Evolutionary conservation across 2,797 vertebrate genomes (phyloP).

Genomic region (Harpagifer antarcticus): DNA sequence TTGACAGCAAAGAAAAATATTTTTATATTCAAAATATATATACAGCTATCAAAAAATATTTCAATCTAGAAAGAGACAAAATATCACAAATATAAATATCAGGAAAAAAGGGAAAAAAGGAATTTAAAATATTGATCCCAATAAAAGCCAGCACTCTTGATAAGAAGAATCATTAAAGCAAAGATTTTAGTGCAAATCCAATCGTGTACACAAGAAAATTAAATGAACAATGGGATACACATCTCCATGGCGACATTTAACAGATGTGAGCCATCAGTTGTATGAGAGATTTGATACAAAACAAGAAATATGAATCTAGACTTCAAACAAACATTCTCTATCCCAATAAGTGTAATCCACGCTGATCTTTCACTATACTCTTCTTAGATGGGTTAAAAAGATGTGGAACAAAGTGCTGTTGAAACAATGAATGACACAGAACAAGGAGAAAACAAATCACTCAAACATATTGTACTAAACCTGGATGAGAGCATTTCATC

Average conservation of each 20-base stretch:
- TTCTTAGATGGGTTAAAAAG: constrained; percentile 8
- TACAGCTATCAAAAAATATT: constrained; percentile 50
- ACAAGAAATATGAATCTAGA: constrained; percentile 11
- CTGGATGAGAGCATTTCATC: background rate
- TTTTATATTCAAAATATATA: constrained; percentile 41
- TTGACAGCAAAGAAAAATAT: constrained; percentile 23
- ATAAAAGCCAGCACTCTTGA: constrained; percentile 43
- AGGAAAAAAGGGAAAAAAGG: constrained; percentile 11
- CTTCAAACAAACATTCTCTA: background rate
- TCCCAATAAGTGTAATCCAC: background rate
- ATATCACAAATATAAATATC: constrained; percentile 50
- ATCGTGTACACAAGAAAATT: background rate
- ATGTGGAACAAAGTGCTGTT: constrained; percentile 6
- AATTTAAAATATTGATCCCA: constrained; percentile 31
- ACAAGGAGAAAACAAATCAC: background rate
- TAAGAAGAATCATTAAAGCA: constrained; percentile 12
- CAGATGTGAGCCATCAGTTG: background rate
- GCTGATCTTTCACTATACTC: background rate
- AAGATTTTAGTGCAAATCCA: constrained; percentile 52
- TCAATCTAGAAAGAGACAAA: constrained; percentile 33
- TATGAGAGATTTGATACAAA: background rate
- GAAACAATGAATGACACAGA: background rate
- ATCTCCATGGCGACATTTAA: background rate
- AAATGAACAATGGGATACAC: constrained; percentile 6
- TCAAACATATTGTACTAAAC: background rate